phyloP scores from a whole-genome alignment of 1,140 invertebrate genomes.

The Ditylenchus dipsaci region DNA sequence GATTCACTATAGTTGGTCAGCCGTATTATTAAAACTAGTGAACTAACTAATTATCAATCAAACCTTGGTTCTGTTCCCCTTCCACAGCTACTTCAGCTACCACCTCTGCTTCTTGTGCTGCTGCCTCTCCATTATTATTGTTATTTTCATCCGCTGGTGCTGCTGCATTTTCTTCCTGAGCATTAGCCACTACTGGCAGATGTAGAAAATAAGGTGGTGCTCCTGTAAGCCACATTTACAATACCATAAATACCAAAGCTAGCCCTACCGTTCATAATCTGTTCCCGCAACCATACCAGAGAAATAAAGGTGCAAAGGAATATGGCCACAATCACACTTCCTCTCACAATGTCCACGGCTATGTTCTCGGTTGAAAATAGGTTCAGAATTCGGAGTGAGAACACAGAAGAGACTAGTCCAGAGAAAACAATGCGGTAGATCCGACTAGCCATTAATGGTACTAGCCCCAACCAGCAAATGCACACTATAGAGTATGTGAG shows the following conservation, averaged over 20 bases:
- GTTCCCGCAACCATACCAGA: slow-evolving; percentile 94
- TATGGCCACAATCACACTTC: slow-evolving; percentile 90
- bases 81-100: too few relatives aligned
- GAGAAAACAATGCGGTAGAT: slow-evolving; percentile 44
- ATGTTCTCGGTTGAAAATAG: slow-evolving; percentile 62
- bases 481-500: slow-evolving; percentile 91
- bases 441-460: slow-evolving; percentile 85
- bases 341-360: slow-evolving; percentile 37
- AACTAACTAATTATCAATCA: too few relatives aligned
- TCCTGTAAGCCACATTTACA: not conserved
- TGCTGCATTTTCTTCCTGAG: not conserved
- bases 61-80: too few relatives aligned
- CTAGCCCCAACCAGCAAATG: slow-evolving; percentile 92
- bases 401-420: slow-evolving; percentile 65
- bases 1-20: too few relatives aligned
- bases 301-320: slow-evolving; percentile 92
- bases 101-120: slow-evolving; percentile 26
- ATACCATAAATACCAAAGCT: not conserved
- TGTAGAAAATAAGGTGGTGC: slow-evolving; percentile 25
- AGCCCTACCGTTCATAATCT: slow-evolving; percentile 70
- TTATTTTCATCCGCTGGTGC: slow-evolving; percentile 31
- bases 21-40: too few relatives aligned
- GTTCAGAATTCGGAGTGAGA: slow-evolving; percentile 78
- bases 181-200: not conserved
- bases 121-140: slow-evolving; percentile 61